Evolutionary conservation across 2,113 vertebrate genomes (phyloP), one percentile per base, ranked within the genome.

Genomic region (Sisor rabdophorus): DNA sequence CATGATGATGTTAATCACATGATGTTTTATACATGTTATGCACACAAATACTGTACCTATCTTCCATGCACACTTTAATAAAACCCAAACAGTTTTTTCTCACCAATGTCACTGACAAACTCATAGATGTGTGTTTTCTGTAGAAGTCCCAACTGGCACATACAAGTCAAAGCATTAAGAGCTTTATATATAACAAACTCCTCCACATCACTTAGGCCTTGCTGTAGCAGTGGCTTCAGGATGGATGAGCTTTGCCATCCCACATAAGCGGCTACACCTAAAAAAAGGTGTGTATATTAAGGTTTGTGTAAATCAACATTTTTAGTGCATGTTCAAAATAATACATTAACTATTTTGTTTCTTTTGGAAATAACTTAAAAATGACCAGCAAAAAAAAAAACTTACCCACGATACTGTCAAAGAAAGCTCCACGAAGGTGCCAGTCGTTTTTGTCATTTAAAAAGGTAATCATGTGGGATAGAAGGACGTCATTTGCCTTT

Each of bases 381-480:
- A 30, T 44, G 16, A 26, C n/a, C 4, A 4, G n/a, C 4, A 9
- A 9, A 48, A 28, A 22, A 10, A 20, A 68, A 28, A 74, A 84
- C 95, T 88, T 88, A 98, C 97, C 97, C 70, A 99, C 97, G 80
- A 98, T 99, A 87, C 97, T 98, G 89, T 99, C 95, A 82, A 98
- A 99, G 88, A 99, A 98, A 71, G 96, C 97, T n/a, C 95, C 97
- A 9, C 96, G 92, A 32, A 98, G 93, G 80, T 98, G 97, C 96
- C 97, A 99, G 87, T 98, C 97, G 79, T 98, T 98, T 89, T 99
- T 98, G 86, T 98, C 97, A 63, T 99, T 99, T 48, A 99, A 90
- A 87, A 99, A 99, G 69, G 97, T 98, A 89, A 99, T 98, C 97
- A 98, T 98, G 82, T 99, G 97, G 0, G 95, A 98, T 22, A 99